phyloP scores from a whole-genome alignment of 2,113 vertebrate genomes.

The Hippocampus comes region DNA sequence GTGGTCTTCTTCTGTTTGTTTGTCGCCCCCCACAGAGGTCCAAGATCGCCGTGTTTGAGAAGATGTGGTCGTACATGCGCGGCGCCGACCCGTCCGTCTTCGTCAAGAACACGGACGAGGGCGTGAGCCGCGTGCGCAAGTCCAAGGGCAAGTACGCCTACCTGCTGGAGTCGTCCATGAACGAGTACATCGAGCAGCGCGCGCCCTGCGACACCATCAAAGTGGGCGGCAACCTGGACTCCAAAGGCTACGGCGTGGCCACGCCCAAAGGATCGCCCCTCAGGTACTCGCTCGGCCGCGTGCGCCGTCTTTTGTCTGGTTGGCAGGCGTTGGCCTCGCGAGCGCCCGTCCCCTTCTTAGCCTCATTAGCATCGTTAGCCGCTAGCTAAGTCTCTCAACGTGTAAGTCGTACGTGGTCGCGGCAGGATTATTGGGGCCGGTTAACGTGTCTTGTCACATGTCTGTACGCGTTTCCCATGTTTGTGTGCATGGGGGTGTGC shows the following conservation, averaged over 20 bases:
- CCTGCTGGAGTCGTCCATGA: slow-evolving; percentile 96
- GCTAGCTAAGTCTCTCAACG: too few species aligned
- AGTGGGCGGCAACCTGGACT: slow-evolving; percentile 97
- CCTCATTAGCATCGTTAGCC: neutral
- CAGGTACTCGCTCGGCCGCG: slow-evolving; percentile 73
- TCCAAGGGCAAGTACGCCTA: slow-evolving; percentile 98
- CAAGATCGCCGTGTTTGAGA: slow-evolving; percentile 97
- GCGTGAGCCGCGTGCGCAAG: slow-evolving; percentile 88
- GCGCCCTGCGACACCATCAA: slow-evolving; percentile 99
- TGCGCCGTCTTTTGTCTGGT: neutral
- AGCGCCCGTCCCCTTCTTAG: neutral
- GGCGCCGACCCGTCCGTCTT: slow-evolving; percentile 92
- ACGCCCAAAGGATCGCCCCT: slow-evolving; percentile 94
- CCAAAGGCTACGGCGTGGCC: slow-evolving; percentile 97
- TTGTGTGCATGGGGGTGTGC: slow-evolving; percentile 5
- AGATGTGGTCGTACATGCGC: slow-evolving; percentile 99
- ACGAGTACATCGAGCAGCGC: slow-evolving; percentile 96
- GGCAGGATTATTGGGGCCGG: too few species aligned
- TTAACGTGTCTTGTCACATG: neutral
- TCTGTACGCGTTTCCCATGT: neutral
- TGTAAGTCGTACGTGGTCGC: too few species aligned
- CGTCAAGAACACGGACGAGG: slow-evolving; percentile 90
- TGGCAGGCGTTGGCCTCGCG: neutral
- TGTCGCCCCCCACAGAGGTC: slow-evolving; percentile 75
- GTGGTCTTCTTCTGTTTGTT: neutral